Conservation (phyloP, 2,888 invertebrate species). For the Sphinx pinastri region DNA sequence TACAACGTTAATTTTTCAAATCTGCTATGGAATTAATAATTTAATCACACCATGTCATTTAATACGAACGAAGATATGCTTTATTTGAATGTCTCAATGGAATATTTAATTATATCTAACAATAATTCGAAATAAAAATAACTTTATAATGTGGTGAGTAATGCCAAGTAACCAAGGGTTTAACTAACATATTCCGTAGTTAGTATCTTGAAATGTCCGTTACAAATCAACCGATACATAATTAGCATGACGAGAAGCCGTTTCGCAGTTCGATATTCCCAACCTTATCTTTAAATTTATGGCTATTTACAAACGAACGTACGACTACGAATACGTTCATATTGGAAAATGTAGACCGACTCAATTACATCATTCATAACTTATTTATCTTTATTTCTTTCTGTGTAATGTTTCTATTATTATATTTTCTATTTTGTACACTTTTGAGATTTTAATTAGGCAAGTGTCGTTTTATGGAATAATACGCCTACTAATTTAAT, state of each 20-base stretch:
- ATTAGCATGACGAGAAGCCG: slow-evolving; percentile 37
- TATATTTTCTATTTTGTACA: too few relatives aligned
- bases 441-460: too few relatives aligned
- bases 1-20: too few relatives aligned
- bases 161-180: background rate
- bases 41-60: too few relatives aligned
- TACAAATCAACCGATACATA: slow-evolving; percentile 32
- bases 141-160: background rate
- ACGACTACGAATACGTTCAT: background rate
- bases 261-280: slow-evolving; percentile 41
- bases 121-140: too few relatives aligned
- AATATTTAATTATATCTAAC: background rate
- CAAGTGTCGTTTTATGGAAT: too few relatives aligned
- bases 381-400: background rate
- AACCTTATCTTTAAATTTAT: slow-evolving; percentile 27
- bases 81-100: too few relatives aligned
- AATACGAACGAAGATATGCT: too few relatives aligned
- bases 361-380: background rate
- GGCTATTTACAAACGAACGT: slow-evolving; percentile 24
- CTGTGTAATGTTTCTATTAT: background rate
- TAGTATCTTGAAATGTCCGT: slow-evolving; percentile 41
- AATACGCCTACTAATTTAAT: too few relatives aligned
- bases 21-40: too few relatives aligned
- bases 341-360: slow-evolving; percentile 2
- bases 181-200: background rate